Evolutionary conservation across 2,888 invertebrate genomes (phyloP).

Genomic region (Papilio elwesi): DNA sequence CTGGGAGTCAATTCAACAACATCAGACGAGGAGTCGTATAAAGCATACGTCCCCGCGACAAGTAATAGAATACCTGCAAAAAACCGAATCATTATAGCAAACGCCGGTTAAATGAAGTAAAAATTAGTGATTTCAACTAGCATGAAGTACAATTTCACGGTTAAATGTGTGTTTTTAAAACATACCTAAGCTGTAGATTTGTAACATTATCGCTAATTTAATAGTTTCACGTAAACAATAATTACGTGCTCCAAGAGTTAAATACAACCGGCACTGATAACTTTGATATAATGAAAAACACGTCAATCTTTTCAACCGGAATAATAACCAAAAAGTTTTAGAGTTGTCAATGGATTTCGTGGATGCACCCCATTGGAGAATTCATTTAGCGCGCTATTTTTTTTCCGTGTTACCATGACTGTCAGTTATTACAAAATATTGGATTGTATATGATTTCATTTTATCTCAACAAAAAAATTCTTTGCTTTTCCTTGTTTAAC

Average conservation of each 20-base stretch:
- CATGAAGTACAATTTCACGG: constrained; percentile 54
- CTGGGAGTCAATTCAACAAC: constrained; percentile 93
- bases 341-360: constrained; percentile 79
- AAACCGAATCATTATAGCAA: constrained; percentile 44
- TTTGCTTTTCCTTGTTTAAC: no score
- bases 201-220: constrained; percentile 65
- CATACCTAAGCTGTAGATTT: constrained; percentile 68
- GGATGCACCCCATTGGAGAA: constrained; percentile 66
- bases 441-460: no score
- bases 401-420: constrained; percentile 14
- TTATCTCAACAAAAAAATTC: no score
- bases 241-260: constrained; percentile 48
- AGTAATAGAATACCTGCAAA: constrained; percentile 72
- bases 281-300: constrained; percentile 57
- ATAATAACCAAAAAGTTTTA: constrained; percentile 47
- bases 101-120: constrained; percentile 52
- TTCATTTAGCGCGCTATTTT: constrained; percentile 53
- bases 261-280: constrained; percentile 49
- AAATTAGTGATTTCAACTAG: constrained; percentile 35
- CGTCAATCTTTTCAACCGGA: constrained; percentile 66
- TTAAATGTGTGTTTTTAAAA: constrained; percentile 62
- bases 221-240: constrained; percentile 49
- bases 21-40: constrained; percentile 89
- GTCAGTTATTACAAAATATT: no score
- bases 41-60: constrained; percentile 66